Conservation (phyloP, 2,113 vertebrate species). For the Okapia johnstoni region DNA sequence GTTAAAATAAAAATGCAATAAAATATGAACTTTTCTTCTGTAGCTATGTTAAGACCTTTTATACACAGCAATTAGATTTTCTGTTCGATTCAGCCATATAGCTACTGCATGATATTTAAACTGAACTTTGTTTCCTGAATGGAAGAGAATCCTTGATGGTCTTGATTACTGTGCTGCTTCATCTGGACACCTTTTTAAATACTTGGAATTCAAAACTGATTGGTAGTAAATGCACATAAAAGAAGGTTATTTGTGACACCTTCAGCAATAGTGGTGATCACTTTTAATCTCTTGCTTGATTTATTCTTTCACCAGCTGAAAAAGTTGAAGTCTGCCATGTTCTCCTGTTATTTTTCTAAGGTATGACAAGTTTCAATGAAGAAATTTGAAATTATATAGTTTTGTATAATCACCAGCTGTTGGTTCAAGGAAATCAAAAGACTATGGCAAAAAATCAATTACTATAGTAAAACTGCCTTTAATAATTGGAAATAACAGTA, state of each 20-base stretch:
- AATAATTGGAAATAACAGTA: neutral
- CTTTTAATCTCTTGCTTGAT: neutral
- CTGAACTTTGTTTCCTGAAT: neutral
- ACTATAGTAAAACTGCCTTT: neutral
- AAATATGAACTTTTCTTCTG: neutral
- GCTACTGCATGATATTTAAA: neutral
- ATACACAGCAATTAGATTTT: neutral
- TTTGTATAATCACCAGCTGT: neutral
- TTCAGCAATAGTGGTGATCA: neutral
- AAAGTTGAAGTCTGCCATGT: neutral
- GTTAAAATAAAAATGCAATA: neutral
- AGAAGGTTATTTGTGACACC: neutral
- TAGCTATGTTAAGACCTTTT: neutral
- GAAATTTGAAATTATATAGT: neutral
- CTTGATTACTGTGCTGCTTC: neutral
- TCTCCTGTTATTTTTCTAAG: neutral
- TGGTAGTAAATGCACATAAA: neutral
- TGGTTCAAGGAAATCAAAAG: neutral
- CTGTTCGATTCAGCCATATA: neutral
- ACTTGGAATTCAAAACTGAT: neutral
- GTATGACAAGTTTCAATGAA: neutral
- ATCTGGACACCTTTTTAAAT: neutral
- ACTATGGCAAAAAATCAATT: neutral
- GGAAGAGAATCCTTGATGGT: neutral
- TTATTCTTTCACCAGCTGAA: neutral